Percentiles rank a stretch among this genome's conserved stretches.
phyloP scores from a whole-genome alignment of 35 echinoderm and acorn worm species.

The Apostichopus japonicus region DNA sequence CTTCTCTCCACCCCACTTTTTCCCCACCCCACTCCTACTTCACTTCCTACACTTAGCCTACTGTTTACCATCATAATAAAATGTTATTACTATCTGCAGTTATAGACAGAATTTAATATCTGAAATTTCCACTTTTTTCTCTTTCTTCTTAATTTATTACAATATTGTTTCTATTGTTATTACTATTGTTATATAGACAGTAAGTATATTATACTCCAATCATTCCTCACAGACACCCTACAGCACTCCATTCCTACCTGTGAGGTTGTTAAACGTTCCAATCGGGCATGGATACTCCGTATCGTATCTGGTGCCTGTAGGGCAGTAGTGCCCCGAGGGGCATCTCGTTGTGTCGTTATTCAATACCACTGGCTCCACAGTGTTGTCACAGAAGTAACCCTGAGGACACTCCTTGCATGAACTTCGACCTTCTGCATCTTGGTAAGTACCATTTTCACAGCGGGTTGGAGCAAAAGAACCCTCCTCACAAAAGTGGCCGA shows the following conservation, averaged over 20 bases:
- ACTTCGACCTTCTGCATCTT: constrained; percentile 86
- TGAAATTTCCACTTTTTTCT: too few relatives aligned
- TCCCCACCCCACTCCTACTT: too few relatives aligned
- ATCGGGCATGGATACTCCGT: constrained; percentile 87
- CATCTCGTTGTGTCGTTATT: constrained; percentile 89
- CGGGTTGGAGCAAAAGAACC: constrained; percentile 86
- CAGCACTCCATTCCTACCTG: background rate
- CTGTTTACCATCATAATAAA: too few relatives aligned
- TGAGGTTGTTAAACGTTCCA: constrained; percentile 64
- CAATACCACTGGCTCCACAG: constrained; percentile 73
- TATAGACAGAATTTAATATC: too few relatives aligned
- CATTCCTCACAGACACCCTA: too few relatives aligned
- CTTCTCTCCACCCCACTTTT: too few relatives aligned
- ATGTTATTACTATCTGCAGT: too few relatives aligned
- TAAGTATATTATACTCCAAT: too few relatives aligned
- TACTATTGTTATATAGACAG: too few relatives aligned
- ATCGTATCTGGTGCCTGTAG: constrained; percentile 71
- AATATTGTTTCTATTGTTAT: too few relatives aligned
- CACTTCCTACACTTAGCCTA: too few relatives aligned
- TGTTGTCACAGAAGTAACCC: constrained; percentile 99
- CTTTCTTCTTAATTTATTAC: too few relatives aligned
- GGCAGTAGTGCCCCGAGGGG: constrained; percentile 91
- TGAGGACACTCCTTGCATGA: constrained; percentile 86
- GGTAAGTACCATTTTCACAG: constrained; percentile 97
- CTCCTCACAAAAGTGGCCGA: constrained; percentile 80